A percentile compares a stretch with the other conserved stretches of the same genome.
These are phyloP conservation scores for Semaprochilodus insignis DNA, from an alignment of 2,797 vertebrate species.

Conservation along the genomic window DNA sequence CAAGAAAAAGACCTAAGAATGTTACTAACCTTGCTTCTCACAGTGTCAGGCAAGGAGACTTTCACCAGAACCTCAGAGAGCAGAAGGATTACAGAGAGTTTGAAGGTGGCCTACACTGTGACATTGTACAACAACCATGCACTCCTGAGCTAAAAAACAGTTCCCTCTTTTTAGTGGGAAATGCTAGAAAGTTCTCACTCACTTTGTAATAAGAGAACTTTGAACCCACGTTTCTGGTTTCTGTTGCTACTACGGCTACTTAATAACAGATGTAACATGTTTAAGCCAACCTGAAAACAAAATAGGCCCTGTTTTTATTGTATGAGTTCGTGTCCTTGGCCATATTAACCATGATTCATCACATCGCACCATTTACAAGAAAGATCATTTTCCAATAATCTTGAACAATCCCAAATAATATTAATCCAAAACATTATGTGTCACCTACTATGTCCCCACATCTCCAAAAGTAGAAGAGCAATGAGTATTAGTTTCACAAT, in stretches of 20 bases:
- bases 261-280: not conserved
- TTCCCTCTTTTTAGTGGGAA: not conserved
- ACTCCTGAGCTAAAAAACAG: not conserved
- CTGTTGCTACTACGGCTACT: not conserved
- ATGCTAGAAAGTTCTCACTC: not conserved
- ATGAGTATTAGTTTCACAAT: too few species aligned
- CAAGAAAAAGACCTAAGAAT: conserved; percentile 31
- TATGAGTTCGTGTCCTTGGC: not conserved
- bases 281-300: not conserved
- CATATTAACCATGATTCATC: too few species aligned
- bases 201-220: conserved; percentile 1
- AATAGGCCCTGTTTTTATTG: too few species aligned
- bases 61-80: conserved; percentile 2
- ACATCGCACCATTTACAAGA: too few species aligned
- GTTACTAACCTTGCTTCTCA: conserved; percentile 27
- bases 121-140: not conserved
- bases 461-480: too few species aligned
- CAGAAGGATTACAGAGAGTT: conserved; percentile 6
- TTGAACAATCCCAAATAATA: too few species aligned
- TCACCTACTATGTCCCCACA: too few species aligned
- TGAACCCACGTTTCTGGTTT: not conserved
- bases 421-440: too few species aligned
- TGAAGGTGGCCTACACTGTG: conserved; percentile 6
- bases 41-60: conserved; percentile 11
- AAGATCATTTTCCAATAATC: too few species aligned